phyloP scores from a whole-genome alignment of 1,140 invertebrate species.

The Lamellibrachia luymesi region DNA sequence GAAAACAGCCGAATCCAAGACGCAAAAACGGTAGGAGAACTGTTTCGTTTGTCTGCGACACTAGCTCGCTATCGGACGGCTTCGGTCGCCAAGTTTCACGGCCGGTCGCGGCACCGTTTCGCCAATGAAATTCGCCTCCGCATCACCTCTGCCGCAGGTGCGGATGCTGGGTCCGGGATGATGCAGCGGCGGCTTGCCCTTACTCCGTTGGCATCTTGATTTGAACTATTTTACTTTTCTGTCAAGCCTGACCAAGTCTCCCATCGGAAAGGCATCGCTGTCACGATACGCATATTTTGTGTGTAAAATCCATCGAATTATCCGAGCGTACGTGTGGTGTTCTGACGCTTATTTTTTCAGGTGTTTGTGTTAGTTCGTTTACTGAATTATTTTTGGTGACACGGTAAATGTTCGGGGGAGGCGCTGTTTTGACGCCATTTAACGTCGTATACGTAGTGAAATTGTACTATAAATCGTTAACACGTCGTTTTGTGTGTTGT shows the following conservation, averaged over 20 bases:
- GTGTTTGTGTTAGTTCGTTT: background rate
- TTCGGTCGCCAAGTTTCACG: background rate
- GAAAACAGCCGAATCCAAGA: conserved; percentile 4
- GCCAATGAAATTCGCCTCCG: background rate
- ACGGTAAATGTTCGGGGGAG: background rate
- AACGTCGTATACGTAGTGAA: background rate
- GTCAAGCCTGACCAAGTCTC: background rate
- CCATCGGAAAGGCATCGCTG: background rate
- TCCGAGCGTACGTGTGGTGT: background rate
- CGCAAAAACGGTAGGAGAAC: background rate
- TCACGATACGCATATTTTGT: background rate
- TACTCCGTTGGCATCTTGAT: background rate
- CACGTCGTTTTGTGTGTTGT: background rate
- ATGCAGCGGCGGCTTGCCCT: background rate
- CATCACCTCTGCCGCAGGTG: conserved; percentile 2
- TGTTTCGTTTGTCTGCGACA: conserved; percentile 4
- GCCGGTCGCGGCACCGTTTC: background rate
- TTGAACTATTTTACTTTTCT: background rate
- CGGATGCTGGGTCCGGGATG: conserved; percentile 2
- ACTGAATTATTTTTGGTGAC: background rate
- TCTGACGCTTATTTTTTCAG: background rate
- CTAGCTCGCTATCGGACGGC: background rate
- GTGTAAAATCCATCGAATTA: background rate
- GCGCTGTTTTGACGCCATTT: background rate
- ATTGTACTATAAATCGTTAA: background rate